Evolutionary conservation across 2,797 vertebrate genomes (phyloP), one percentile per base, ranked within the genome.

Genomic region (Gymnoscopelus braueri): DNA sequence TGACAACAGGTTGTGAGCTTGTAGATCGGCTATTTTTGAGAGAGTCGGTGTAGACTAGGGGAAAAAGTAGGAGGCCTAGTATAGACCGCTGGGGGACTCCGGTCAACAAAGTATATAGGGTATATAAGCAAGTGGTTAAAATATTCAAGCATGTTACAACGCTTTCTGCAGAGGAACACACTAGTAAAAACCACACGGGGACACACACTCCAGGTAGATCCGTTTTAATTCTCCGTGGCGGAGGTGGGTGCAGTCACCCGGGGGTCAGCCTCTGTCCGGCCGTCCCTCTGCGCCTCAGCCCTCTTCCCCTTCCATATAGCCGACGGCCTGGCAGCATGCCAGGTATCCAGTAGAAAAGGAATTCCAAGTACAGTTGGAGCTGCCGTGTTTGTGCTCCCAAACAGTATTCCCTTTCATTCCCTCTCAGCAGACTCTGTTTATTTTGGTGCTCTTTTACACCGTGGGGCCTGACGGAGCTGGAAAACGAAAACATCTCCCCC

Each of bases 391-490:
- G 91, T 89, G 90, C 87, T 92, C 83, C 90, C 80, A 88, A 93
- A 95, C 93, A 95, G 86, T 93, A 89, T 92, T 93, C 88, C 88
- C 91, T 94, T 94, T 94, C 93, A 94, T 92, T 93, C 89, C 84
- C 84, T 79, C 85, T 84, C 82, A 62, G 70, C 87, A 77, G 85
- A 90, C 87, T 75, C 82, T 92, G 91, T 94, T 95, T 94, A 91
- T 93, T 92, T 93, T 94, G 91, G 91, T 94, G 90, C 91, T 94
- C 90, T 84, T 93, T 91, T 91, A 91, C 87, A 87, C 89, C 75
- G 70, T 77, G 80, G 82, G 90, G 88, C 86, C 90, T 89, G 91
- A 90, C 82, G 71, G 88, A 84, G 88, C 88, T 84, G 87, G 84
- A 93, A 92, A 93, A 91, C 39, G 78, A 93, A 94, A 94, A 93